Percentiles rank a stretch among this genome's conserved stretches.
phyloP scores from a whole-genome alignment of 2,113 vertebrate species.

The Colaptes auratus region DNA sequence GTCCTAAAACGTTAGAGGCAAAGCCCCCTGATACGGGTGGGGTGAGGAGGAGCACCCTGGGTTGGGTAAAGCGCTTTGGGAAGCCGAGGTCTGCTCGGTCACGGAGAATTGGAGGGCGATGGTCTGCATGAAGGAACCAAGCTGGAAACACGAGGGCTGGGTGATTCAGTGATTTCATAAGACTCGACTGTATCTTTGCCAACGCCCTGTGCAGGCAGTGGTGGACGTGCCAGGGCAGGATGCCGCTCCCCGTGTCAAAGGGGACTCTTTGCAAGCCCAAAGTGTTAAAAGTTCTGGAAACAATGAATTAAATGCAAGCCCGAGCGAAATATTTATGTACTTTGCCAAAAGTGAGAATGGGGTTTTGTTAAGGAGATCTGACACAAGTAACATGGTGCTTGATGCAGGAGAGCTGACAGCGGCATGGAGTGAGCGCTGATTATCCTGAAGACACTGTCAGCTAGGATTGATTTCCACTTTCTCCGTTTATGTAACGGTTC shows the following conservation, averaged over 20 bases:
- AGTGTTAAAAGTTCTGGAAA: slow-evolving; percentile 59
- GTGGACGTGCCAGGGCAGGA: slow-evolving; percentile 1
- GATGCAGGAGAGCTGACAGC: slow-evolving; percentile 82
- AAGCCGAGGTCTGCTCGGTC: neutral
- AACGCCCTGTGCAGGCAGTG: neutral
- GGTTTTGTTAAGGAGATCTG: slow-evolving; percentile 82
- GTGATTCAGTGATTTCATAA: neutral
- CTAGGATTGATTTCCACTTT: slow-evolving; percentile 92
- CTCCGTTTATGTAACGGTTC: slow-evolving; percentile 87
- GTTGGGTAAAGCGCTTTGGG: slow-evolving; percentile 1
- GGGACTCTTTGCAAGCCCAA: slow-evolving; percentile 40
- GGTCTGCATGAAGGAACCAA: neutral
- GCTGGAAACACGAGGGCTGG: neutral
- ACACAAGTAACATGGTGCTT: slow-evolving; percentile 83
- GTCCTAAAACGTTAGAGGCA: slow-evolving; percentile 29
- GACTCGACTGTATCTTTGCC: neutral
- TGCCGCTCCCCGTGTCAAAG: neutral
- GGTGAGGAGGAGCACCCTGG: neutral
- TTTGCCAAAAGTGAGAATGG: slow-evolving; percentile 80
- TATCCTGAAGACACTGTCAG: slow-evolving; percentile 98
- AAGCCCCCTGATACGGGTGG: neutral
- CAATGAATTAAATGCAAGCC: slow-evolving; percentile 53
- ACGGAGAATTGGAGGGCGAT: neutral
- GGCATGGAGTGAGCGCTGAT: slow-evolving; percentile 87
- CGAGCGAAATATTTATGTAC: slow-evolving; percentile 75